Base-by-base conservation (phyloP, 2,797 vertebrate genomes). In the Rhabdomys pumilio region DNA sequence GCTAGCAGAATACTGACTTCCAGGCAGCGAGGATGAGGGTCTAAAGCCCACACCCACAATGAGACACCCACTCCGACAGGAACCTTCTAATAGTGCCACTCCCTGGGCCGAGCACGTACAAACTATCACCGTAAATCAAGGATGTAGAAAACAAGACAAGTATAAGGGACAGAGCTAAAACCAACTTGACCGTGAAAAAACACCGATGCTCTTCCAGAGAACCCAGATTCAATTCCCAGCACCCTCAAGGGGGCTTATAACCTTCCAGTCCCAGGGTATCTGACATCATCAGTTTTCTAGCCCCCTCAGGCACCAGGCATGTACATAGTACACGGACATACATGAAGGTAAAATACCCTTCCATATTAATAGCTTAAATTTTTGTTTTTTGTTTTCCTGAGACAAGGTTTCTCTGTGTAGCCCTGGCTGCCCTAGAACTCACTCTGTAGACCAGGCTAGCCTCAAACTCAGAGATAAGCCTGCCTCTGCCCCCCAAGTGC, bases 161-260 rank as follows among this genome's bases (percentile, higher is more conserved):
- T 83, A 90, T 38, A 85, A 96, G 93, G 26, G 53, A 26, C 63
- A 96, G 84, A 75, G 75, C 34, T 86, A 80, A 93, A 69, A 7
- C 67, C 69, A 89, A 3, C 4, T 57, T 89, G 20, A 80, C 93
- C 65, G 12, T 80, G 69, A 93, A 93, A 47, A 41, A 81, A 55
- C 11, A 81, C 79, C 57, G 77, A 11, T 80, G 50, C 31, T 80
- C 50, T 80, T 55, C 19, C 50, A n/a, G 50, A 63, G 57, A 41
- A 19, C 57, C 81, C 26, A 15, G 20, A 82, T 61, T 79, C 24
- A 13, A 41, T 82, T 80, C 81, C 81, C 38, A 83, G 38, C 38
- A 17, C 38, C 41, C 59, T 63, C 59, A 63, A 17, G 15, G 12
- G 57, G 24, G 14, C 57, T 63, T 57, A 63, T n/a, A 59, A 41